Evolutionary conservation across 2,113 vertebrate species (phyloP).

Genomic region (Nycticebus coucang): DNA sequence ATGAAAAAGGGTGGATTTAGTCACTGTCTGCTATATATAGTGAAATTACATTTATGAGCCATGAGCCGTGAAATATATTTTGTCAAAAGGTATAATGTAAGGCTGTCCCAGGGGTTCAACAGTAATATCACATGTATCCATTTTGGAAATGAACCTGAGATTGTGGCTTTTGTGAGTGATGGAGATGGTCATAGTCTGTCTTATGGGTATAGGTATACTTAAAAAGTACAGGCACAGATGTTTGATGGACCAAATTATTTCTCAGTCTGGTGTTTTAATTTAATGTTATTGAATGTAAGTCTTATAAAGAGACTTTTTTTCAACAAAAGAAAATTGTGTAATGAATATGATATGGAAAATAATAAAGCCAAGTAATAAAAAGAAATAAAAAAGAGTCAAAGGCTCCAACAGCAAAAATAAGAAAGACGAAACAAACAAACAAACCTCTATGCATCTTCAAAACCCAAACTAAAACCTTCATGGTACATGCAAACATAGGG

Average conservation of each 20-base stretch:
- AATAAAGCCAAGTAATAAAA: conserved; percentile 32
- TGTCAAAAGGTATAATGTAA: conserved; percentile 71
- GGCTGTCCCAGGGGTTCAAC: conserved; percentile 26
- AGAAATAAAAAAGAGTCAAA: neutral
- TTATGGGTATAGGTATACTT: neutral
- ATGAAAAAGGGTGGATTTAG: conserved; percentile 78
- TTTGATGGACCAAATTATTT: neutral
- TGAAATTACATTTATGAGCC: conserved; percentile 79
- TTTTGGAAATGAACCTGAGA: conserved; percentile 46
- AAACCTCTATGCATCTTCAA: neutral
- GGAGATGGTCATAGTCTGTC: neutral
- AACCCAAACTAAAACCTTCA: neutral
- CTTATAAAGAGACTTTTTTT: conserved; percentile 1
- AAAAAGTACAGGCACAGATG: neutral
- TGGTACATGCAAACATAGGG: neutral
- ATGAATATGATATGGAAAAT: conserved; percentile 7
- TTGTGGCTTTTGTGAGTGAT: neutral
- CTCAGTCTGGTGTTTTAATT: conserved; percentile 9
- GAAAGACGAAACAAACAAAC: neutral
- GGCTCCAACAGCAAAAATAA: neutral
- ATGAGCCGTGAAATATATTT: conserved; percentile 76
- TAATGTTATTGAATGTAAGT: neutral
- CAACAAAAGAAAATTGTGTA: conserved; percentile 6
- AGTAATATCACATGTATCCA: neutral
- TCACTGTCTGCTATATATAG: conserved; percentile 74